Conservation (phyloP, 2,888 invertebrate genomes). For the Scaptomyza cyrtandrae region DNA sequence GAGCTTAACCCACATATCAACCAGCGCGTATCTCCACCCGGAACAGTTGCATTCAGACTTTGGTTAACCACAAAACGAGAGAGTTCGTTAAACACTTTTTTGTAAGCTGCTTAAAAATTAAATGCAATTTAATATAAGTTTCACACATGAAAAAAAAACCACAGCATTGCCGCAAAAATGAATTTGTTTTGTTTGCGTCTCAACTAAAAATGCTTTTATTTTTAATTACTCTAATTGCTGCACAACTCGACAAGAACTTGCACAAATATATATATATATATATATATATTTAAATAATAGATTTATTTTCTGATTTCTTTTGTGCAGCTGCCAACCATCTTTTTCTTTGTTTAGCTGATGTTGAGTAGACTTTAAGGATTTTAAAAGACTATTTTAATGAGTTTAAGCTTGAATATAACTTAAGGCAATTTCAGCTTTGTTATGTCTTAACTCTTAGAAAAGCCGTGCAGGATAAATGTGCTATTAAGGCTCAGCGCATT, state of each 20-base stretch:
- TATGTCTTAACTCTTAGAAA: neutral
- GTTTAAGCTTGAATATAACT: neutral
- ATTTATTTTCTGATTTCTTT: slow-evolving; percentile 53
- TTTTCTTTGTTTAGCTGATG: neutral
- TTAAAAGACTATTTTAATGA: slow-evolving; percentile 13
- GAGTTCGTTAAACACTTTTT: slow-evolving; percentile 43
- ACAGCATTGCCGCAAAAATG: slow-evolving; percentile 5
- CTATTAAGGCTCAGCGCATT: neutral
- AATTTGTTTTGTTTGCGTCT: slow-evolving; percentile 12
- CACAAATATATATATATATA: slow-evolving; percentile 9
- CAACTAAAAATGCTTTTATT: slow-evolving; percentile 44
- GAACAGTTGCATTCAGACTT: slow-evolving; percentile 14
- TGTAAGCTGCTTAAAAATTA: slow-evolving; percentile 63
- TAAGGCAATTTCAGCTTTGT: neutral
- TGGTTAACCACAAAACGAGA: slow-evolving; percentile 17
- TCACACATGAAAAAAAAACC: slow-evolving; percentile 1
- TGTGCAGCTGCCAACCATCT: slow-evolving; percentile 12
- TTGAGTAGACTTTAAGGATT: neutral
- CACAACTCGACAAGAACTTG: slow-evolving; percentile 23
- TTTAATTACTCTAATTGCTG: slow-evolving; percentile 69
- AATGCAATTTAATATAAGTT: slow-evolving; percentile 63
- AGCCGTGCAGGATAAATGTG: neutral
- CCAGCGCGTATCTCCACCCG: neutral
- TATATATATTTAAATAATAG: slow-evolving; percentile 38
- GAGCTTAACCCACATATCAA: slow-evolving; percentile 47